A percentile compares a stretch with the other conserved stretches of the same genome.
Conservation (phyloP, 1,140 invertebrate species). For the Teleopsis dalmanni region DNA sequence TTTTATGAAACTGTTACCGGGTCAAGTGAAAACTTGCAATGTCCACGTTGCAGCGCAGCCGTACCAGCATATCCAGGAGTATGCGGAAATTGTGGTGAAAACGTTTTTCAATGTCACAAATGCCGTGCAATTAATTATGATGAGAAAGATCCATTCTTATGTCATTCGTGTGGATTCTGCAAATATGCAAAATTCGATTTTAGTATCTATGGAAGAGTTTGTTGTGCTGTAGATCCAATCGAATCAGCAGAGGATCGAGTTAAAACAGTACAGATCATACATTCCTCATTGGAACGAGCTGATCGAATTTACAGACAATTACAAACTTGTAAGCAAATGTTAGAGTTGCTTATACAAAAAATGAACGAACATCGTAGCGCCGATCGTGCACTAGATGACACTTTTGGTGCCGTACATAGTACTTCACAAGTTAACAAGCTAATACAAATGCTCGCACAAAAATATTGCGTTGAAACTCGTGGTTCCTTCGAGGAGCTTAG, state of each 20-base stretch:
- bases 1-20: slow-evolving; percentile 88
- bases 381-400: slow-evolving; percentile 43
- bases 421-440: slow-evolving; percentile 68
- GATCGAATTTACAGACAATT: slow-evolving; percentile 89
- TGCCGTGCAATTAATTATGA: slow-evolving; percentile 98
- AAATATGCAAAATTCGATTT: slow-evolving; percentile 99
- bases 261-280: slow-evolving; percentile 87
- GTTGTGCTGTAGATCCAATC: slow-evolving; percentile 93
- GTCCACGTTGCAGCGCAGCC: slow-evolving; percentile 90
- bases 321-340: slow-evolving; percentile 76
- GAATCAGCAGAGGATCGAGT: slow-evolving; percentile 95
- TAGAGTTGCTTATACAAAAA: slow-evolving; percentile 56
- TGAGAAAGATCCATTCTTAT: slow-evolving; percentile 97
- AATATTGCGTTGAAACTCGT: slow-evolving; percentile 92
- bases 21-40: slow-evolving; percentile 85
- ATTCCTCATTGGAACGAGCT: slow-evolving; percentile 84
- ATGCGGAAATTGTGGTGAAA: slow-evolving; percentile 96
- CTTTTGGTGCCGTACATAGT: slow-evolving; percentile 46
- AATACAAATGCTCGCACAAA: slow-evolving; percentile 81
- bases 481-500: slow-evolving; percentile 92
- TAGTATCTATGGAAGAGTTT: slow-evolving; percentile 79
- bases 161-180: slow-evolving; percentile 97
- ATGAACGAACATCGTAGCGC: slow-evolving; percentile 40
- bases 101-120: slow-evolving; percentile 97
- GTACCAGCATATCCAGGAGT: slow-evolving; percentile 96